phyloP scores from a whole-genome alignment of 2,888 invertebrate species.

The Ceraclea dissimilis region DNA sequence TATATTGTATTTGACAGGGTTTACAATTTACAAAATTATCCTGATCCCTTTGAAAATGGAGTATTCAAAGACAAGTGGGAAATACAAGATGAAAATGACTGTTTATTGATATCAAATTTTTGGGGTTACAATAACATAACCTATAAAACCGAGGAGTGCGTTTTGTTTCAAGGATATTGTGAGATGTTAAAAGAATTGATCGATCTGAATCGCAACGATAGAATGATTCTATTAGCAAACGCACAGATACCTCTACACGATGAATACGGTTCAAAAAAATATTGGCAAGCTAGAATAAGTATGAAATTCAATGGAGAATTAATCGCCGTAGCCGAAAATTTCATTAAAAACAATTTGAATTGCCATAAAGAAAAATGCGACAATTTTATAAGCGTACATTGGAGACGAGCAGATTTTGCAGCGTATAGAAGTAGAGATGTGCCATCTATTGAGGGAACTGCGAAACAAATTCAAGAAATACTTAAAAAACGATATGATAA shows the following conservation, averaged over 20 bases:
- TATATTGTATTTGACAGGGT: constrained; percentile 58
- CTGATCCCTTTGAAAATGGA: constrained; percentile 75
- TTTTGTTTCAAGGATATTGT: constrained; percentile 76
- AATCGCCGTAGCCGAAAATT: constrained; percentile 58
- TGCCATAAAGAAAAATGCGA: constrained; percentile 42
- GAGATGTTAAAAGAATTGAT: constrained; percentile 57
- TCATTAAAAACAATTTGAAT: constrained; percentile 35
- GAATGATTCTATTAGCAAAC: constrained; percentile 62
- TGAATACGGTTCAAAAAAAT: constrained; percentile 71
- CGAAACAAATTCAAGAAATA: constrained; percentile 59
- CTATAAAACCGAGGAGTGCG: constrained; percentile 59
- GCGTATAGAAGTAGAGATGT: constrained; percentile 63
- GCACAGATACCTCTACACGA: constrained; percentile 86
- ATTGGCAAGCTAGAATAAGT: constrained; percentile 84
- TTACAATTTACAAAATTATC: constrained; percentile 77
- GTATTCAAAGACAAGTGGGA: constrained; percentile 79
- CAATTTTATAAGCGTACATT: constrained; percentile 77
- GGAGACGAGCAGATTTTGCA: constrained; percentile 84
- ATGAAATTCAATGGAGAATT: constrained; percentile 79
- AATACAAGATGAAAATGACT: constrained; percentile 44
- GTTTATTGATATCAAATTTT: constrained; percentile 44
- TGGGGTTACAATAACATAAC: constrained; percentile 68
- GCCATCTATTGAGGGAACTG: constrained; percentile 71
- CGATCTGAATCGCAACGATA: constrained; percentile 34
- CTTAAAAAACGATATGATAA: constrained; percentile 18